These are phyloP conservation scores for Haplotaxodon microlepis DNA, from an alignment of 2,113 vertebrate genomes.

Conservation along the genomic window DNA sequence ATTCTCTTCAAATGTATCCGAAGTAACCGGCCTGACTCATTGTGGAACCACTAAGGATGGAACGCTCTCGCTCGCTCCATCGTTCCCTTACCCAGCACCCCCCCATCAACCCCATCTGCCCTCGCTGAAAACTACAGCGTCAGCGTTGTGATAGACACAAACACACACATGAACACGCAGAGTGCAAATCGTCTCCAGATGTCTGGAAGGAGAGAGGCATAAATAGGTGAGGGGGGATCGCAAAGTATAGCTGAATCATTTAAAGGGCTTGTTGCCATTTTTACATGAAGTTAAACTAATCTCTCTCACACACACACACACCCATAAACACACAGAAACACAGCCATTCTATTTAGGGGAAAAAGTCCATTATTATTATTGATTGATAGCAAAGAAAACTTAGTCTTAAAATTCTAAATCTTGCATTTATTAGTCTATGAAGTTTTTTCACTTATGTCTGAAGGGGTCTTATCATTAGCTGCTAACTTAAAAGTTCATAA, in stretches of 20 bases:
- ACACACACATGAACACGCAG: conserved; percentile 1
- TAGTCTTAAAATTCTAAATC: background rate
- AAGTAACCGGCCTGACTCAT: conserved; percentile 23
- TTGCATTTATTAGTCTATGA: background rate
- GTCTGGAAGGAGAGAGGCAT: conserved; percentile 50
- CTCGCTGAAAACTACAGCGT: background rate
- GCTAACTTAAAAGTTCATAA: background rate
- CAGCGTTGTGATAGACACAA: conserved; percentile 8
- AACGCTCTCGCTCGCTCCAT: background rate
- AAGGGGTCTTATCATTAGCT: background rate
- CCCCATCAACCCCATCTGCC: background rate
- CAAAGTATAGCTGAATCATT: conserved; percentile 24
- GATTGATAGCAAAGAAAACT: background rate
- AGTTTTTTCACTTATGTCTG: background rate
- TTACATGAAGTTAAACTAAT: background rate
- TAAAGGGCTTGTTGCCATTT: conserved; percentile 20
- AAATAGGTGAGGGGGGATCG: conserved; percentile 33
- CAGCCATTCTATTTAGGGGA: background rate
- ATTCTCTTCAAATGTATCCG: background rate
- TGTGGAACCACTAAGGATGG: background rate
- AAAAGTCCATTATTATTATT: background rate
- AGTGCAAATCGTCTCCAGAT: conserved; percentile 58
- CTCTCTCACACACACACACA: background rate
- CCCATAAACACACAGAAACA: background rate
- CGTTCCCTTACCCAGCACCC: background rate